Evolutionary conservation across 2,888 invertebrate species (phyloP).

Genomic region (Lottia gigantea): DNA sequence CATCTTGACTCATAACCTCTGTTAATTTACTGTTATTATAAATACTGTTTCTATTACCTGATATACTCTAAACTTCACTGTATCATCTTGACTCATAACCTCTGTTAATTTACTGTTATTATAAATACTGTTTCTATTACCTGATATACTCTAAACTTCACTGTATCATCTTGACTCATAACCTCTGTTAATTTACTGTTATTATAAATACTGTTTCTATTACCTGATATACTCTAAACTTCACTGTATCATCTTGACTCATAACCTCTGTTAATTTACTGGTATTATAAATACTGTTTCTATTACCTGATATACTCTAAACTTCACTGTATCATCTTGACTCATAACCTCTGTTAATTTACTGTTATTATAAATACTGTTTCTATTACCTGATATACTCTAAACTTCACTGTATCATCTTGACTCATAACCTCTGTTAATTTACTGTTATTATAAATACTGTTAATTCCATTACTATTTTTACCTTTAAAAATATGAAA

Average conservation of each 20-base stretch:
- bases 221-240: slow-evolving; percentile 80
- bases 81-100: too few relatives aligned
- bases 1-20: too few relatives aligned
- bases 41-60: too few relatives aligned
- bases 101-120: too few relatives aligned
- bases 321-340: slow-evolving; percentile 74
- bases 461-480: slow-evolving; percentile 68
- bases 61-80: too few relatives aligned
- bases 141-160: slow-evolving; percentile 79
- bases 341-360: slow-evolving; percentile 70
- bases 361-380: slow-evolving; percentile 70
- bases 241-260: slow-evolving; percentile 73
- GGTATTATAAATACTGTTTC: slow-evolving; percentile 69
- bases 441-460: slow-evolving; percentile 71
- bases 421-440: slow-evolving; percentile 71
- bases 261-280: slow-evolving; percentile 69
- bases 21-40: too few relatives aligned
- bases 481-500: slow-evolving; percentile 33
- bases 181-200: slow-evolving; percentile 71
- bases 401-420: slow-evolving; percentile 75
- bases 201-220: too few relatives aligned
- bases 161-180: slow-evolving; percentile 73
- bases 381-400: slow-evolving; percentile 76
- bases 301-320: slow-evolving; percentile 78
- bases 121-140: slow-evolving; percentile 69